Conservation (phyloP, 2,888 invertebrate genomes). For the Adelphocoris suturalis region DNA sequence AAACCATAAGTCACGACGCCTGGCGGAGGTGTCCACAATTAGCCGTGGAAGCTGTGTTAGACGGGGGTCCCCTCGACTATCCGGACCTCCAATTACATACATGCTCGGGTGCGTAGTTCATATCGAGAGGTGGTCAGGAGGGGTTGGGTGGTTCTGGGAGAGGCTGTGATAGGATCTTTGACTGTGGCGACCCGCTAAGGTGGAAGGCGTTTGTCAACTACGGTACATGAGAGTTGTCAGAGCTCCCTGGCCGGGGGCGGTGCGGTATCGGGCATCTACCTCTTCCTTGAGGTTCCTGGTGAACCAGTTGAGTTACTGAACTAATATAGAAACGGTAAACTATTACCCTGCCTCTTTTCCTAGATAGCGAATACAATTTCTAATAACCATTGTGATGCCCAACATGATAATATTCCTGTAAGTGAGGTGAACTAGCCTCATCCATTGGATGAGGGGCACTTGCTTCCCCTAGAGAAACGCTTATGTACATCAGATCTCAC, state of each 20-base stretch:
- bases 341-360: background rate
- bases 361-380: too few relatives aligned
- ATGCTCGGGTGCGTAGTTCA: slow-evolving; percentile 31
- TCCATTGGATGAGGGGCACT: too few relatives aligned
- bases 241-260: slow-evolving; percentile 39
- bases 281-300: background rate
- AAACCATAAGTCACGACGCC: slow-evolving; percentile 39
- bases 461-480: too few relatives aligned
- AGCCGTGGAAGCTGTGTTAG: slow-evolving; percentile 34
- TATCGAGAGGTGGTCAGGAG: background rate
- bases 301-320: slow-evolving; percentile 14
- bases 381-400: too few relatives aligned
- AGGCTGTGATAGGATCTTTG: slow-evolving; percentile 35
- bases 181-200: slow-evolving; percentile 39
- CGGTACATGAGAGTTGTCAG: slow-evolving; percentile 39
- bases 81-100: slow-evolving; percentile 30
- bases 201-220: slow-evolving; percentile 36
- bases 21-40: slow-evolving; percentile 31
- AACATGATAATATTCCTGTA: too few relatives aligned
- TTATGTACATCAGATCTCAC: too few relatives aligned
- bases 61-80: background rate
- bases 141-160: slow-evolving; percentile 8
- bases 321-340: slow-evolving; percentile 15
- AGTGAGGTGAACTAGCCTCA: too few relatives aligned
- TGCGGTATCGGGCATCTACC: slow-evolving; percentile 10